Base-by-base conservation (phyloP, 2,797 vertebrate genomes). In the Ctenopoma kingsleyae region DNA sequence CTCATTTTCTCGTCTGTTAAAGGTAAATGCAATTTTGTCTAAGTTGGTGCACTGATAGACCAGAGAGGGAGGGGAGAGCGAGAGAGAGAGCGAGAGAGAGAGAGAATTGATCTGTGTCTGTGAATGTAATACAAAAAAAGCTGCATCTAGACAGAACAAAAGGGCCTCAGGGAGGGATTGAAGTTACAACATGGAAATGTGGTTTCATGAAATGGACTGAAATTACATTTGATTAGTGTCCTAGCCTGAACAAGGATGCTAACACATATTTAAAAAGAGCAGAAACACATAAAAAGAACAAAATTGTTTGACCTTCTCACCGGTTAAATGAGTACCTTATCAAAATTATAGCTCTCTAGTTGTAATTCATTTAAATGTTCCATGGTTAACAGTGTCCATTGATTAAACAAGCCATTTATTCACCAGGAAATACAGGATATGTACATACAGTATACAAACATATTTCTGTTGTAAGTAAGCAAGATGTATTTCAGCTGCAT, bases 1-100 rank as follows among this genome's bases (percentile, higher is more conserved):
- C 76, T 77, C 46, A 53, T 75, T 61, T 70, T 60, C 8, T 54
- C 10, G 3, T 51, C 52, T 69, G 19, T 44, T 72, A 56, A 48
- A 82, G 78, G 84, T 82, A 87, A 89, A 89, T 74, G 57, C 54
- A 84, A 84, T 30, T 89, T 85, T 85, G 80, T 85, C 54, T 32
- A 72, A 78, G 36, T 61, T 4, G 9, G 70, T 46, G 46, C 20
- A 3, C 43, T 55, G 60, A 51, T 51, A 53, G 61, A 61, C 44
- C 43, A 19, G 13, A 59, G 20, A 57, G 59, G 13, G 36, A 35
- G 25, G 25, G 25, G 25, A 3, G 25, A n/a, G n/a, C 36, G 62
- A 25, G 23, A 25, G 2, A n/a, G 12, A 59, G 17, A 57, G 58
- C 13, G 35, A 51, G 58, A 41, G 38, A 46, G 65, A 67, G 27